A percentile compares a stretch with the other conserved stretches of the same genome.
These are phyloP conservation scores for Megalops cyprinoides DNA, from an alignment of 2,797 vertebrate genomes.

Conservation along the genomic window DNA sequence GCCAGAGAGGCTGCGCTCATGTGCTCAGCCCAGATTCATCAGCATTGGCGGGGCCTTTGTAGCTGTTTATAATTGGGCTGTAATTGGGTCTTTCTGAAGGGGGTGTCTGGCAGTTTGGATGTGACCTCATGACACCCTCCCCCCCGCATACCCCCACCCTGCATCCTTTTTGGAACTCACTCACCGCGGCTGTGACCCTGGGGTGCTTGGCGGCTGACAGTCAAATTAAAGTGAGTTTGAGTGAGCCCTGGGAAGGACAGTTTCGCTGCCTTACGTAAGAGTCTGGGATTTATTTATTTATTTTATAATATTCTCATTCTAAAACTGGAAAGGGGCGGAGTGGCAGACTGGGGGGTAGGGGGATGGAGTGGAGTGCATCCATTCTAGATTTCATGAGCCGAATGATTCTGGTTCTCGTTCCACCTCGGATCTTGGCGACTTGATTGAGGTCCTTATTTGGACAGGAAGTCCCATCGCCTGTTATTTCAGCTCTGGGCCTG, in stretches of 20 bases:
- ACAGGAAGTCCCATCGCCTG: neutral
- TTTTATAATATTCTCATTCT: neutral
- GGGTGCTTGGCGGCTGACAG: neutral
- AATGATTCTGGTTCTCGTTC: neutral
- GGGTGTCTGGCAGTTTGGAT: neutral
- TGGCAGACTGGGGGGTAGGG: too few relatives aligned
- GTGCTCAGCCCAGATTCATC: neutral
- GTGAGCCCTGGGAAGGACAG: too few relatives aligned
- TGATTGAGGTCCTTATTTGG: neutral
- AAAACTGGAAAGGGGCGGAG: neutral
- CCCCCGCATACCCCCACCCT: neutral
- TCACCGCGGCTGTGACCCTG: neutral
- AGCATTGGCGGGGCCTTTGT: constrained; percentile 33
- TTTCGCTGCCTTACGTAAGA: neutral
- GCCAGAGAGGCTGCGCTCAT: neutral
- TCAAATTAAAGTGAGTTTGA: neutral
- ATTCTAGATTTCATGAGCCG: neutral
- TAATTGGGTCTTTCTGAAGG: constrained; percentile 48
- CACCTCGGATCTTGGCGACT: neutral
- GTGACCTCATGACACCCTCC: neutral
- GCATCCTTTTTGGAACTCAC: neutral
- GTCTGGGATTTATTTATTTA: neutral
- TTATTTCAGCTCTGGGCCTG: neutral
- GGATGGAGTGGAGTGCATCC: too few relatives aligned
- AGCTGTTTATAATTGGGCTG: constrained; percentile 50